Base-by-base conservation (phyloP, 2,113 vertebrate species). In the Oreotrochilus melanogaster region DNA sequence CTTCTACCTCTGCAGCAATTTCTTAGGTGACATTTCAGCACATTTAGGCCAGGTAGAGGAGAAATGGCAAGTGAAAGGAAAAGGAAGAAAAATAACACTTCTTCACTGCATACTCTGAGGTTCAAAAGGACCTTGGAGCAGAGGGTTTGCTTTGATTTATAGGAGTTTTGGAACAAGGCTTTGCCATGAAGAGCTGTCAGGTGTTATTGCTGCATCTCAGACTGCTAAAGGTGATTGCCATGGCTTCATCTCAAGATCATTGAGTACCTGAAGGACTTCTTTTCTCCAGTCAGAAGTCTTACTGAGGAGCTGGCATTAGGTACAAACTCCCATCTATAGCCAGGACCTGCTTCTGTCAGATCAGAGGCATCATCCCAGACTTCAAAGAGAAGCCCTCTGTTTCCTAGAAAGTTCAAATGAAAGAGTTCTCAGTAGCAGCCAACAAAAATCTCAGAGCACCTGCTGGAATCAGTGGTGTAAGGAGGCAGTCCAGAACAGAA, bases 381-480 rank as follows among this genome's bases (percentile, higher is more conserved):
- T 97, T 98, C 98, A 97, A 98, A 98, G 47, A 98, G 95, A 76
- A 98, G 97, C 56, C 98, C 98, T 86, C 98, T 96, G 84, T 98
- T 98, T 79, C 98, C 98, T 98, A 89, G 28, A 92, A 94, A 94
- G 58, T 95, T 89, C 58, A 95, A 92, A 95, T 58, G 88, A 85
- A 91, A 92, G 57, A 2, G 0, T 48, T 62, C 61, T 95, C 70
- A 93, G 87, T 42, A 94, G 42, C 31, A 88, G 88, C 39, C 86
- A 87, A 60, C 23, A 86, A 64, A 86, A 89, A 71, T 65, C 78
- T 69, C 88, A 51, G 47, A 91, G 61, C 73, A 64, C 67, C 8
- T 19, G 33, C 43, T 72, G 71, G 45, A 84, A 81, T 78, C 62
- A 23, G 75, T 18, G 56, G 39, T 42, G 58, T 33, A 86, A 81